Evolutionary conservation across 2,113 vertebrate genomes (phyloP).

Genomic region (Platichthys stellatus): DNA sequence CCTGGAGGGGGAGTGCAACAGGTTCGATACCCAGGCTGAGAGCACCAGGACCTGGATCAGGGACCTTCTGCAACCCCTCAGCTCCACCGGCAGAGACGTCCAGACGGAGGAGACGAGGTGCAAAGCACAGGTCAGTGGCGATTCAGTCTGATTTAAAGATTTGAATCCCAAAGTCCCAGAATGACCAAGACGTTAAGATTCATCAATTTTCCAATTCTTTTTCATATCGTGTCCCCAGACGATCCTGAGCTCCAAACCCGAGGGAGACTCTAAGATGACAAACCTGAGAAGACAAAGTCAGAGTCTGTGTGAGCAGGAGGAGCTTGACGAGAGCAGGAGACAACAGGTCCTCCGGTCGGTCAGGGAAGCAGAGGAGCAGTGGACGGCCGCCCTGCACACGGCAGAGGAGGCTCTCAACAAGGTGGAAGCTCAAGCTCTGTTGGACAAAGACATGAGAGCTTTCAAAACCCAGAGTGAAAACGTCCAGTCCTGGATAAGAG

Average conservation of each 20-base stretch:
- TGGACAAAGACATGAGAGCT: slow-evolving; percentile 51
- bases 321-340: slow-evolving; percentile 60
- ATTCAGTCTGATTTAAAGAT: too few species aligned
- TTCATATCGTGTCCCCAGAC: slow-evolving; percentile 41
- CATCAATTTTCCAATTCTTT: not conserved
- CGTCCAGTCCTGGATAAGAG: slow-evolving; percentile 67
- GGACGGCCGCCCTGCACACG: slow-evolving; percentile 62
- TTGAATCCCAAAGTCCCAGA: too few species aligned
- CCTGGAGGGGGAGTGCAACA: slow-evolving; percentile 45
- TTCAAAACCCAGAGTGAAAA: slow-evolving; percentile 57
- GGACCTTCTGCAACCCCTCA: slow-evolving; percentile 41
- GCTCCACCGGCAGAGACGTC: not conserved
- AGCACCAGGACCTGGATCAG: slow-evolving; percentile 66
- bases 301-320: slow-evolving; percentile 58
- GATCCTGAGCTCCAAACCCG: slow-evolving; percentile 57
- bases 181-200: too few species aligned
- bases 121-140: slow-evolving; percentile 67
- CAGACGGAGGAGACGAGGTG: slow-evolving; percentile 48
- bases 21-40: slow-evolving; percentile 41
- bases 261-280: slow-evolving; percentile 71
- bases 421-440: slow-evolving; percentile 30
- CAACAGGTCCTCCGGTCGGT: slow-evolving; percentile 42
- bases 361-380: slow-evolving; percentile 67
- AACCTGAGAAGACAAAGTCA: slow-evolving; percentile 52
- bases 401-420: slow-evolving; percentile 58